These are phyloP conservation scores for Scophthalmus maximus DNA, from an alignment of 2,113 vertebrate species.

Conservation along the genomic window DNA sequence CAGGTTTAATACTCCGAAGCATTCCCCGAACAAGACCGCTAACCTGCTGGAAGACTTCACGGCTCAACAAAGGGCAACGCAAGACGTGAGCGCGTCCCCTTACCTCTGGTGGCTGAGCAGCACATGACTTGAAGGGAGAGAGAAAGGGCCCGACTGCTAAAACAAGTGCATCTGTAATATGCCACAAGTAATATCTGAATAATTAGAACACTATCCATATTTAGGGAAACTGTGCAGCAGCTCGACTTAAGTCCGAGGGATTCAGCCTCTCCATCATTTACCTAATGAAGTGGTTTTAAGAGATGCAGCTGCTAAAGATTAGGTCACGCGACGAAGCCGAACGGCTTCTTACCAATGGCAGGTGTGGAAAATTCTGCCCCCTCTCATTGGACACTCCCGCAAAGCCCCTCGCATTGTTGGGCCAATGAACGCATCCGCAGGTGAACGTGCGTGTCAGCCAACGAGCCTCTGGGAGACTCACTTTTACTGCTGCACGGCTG, in stretches of 20 bases:
- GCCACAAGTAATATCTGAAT: no score
- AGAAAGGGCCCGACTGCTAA: neutral
- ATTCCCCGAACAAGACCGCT: conserved; percentile 18
- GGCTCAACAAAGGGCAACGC: conserved; percentile 12
- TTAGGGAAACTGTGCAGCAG: neutral
- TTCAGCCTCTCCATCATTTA: conserved; percentile 16
- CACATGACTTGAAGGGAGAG: no score
- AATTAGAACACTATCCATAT: no score
- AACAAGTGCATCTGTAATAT: conserved; percentile 28
- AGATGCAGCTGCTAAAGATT: conserved; percentile 51
- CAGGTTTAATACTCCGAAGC: conserved; percentile 1
- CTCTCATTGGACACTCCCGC: conserved; percentile 24
- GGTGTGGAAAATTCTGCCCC: conserved; percentile 44
- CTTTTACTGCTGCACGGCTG: conserved; percentile 49
- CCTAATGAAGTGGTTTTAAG: conserved; percentile 26
- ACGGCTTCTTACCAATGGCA: conserved; percentile 29
- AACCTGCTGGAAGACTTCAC: conserved; percentile 4
- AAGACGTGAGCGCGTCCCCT: neutral
- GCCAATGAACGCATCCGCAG: conserved; percentile 40
- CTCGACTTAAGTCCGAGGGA: neutral
- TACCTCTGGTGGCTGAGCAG: no score
- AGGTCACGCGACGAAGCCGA: conserved; percentile 33
- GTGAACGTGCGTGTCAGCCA: conserved; percentile 21
- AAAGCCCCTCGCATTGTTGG: conserved; percentile 8
- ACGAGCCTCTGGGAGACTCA: conserved; percentile 44